phyloP scores from a whole-genome alignment of 2,797 vertebrate species.

The Morelia viridis region DNA sequence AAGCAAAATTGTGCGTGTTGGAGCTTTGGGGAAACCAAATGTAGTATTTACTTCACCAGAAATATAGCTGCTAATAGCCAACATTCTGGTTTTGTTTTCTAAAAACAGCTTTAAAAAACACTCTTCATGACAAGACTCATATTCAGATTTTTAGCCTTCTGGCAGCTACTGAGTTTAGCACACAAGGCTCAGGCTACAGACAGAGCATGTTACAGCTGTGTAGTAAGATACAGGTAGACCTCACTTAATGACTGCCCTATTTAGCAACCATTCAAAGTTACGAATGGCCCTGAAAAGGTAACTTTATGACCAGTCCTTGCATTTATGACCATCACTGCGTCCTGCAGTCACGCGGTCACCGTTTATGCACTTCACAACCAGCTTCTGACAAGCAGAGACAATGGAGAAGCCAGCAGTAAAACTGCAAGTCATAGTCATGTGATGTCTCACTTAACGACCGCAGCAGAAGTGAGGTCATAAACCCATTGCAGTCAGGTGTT shows the following conservation, averaged over 20 bases:
- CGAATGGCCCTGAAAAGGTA: too few species aligned
- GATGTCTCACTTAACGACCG: neutral
- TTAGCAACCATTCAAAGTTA: too few species aligned
- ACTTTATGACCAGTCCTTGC: too few species aligned
- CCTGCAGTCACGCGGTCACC: too few species aligned
- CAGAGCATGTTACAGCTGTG: neutral
- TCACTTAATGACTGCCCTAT: too few species aligned
- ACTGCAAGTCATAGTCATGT: neutral
- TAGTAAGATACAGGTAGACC: too few species aligned
- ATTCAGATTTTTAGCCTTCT: constrained; percentile 29
- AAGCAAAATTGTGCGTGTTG: constrained; percentile 44
- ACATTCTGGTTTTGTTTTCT: constrained; percentile 47
- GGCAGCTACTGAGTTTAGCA: constrained; percentile 31
- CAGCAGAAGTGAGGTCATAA: neutral
- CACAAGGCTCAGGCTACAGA: neutral
- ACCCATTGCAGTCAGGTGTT: neutral
- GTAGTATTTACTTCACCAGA: constrained; percentile 60
- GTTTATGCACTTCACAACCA: neutral
- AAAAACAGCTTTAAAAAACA: constrained; percentile 32
- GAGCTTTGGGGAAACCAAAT: constrained; percentile 55
- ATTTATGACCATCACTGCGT: too few species aligned
- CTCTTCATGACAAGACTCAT: constrained; percentile 55
- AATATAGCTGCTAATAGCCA: constrained; percentile 53
- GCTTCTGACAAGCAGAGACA: neutral
- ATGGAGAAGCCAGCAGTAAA: neutral